phyloP scores from a whole-genome alignment of 2,797 vertebrate genomes.

The Chromis chromis region DNA sequence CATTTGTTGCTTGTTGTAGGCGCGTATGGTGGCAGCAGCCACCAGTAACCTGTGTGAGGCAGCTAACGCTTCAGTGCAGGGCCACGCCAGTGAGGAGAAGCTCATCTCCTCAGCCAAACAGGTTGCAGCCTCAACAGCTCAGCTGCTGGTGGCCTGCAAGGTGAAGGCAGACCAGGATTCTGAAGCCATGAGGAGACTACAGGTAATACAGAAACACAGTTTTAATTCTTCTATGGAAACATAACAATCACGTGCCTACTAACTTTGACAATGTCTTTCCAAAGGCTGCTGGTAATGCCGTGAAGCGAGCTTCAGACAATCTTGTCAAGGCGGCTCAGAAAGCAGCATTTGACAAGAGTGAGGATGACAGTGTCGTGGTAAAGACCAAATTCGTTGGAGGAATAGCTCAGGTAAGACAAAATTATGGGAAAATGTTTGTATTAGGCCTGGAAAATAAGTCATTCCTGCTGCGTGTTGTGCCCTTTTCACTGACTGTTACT shows the following conservation, averaged over 20 bases:
- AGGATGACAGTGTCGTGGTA: conserved; percentile 95
- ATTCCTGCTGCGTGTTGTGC: conserved; percentile 31
- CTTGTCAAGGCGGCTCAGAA: conserved; percentile 97
- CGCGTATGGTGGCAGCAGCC: conserved; percentile 97
- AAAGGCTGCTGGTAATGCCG: conserved; percentile 96
- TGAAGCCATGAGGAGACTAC: conserved; percentile 96
- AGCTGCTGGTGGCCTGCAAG: conserved; percentile 97
- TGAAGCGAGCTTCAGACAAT: conserved; percentile 98
- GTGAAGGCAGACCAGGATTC: conserved; percentile 98
- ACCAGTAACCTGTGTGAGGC: conserved; percentile 98
- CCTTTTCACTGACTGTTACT: conserved; percentile 49
- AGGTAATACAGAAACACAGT: conserved; percentile 82
- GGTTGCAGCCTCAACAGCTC: conserved; percentile 96
- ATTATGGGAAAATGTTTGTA: conserved; percentile 10
- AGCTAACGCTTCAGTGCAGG: conserved; percentile 97
- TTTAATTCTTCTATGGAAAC: accelerated
- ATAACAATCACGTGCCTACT: not conserved
- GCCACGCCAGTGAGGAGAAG: conserved; percentile 98
- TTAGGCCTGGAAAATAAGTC: conserved; percentile 19
- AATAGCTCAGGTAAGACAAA: conserved; percentile 93
- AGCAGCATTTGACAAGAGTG: conserved; percentile 95
- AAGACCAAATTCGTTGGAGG: conserved; percentile 99
- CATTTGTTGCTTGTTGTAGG: conserved; percentile 77
- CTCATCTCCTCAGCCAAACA: conserved; percentile 99
- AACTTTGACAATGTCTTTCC: conserved; percentile 34